Base-by-base conservation (phyloP, 2,888 invertebrate species). In the Cantharis rufa region DNA sequence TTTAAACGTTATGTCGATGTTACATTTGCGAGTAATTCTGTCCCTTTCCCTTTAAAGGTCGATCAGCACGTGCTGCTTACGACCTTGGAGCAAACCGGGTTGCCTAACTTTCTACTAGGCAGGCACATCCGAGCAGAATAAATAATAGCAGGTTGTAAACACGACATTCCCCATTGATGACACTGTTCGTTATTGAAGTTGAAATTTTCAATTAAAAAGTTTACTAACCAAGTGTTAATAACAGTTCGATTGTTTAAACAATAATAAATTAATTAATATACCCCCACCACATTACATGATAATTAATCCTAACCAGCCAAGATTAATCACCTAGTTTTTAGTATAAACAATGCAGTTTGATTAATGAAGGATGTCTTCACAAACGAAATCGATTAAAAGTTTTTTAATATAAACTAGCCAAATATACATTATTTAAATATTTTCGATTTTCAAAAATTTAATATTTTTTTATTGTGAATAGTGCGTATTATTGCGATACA, bases 21-120 rank as follows among this genome's bases (percentile, higher is more conserved):
- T 69, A 73, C 69, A 69, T 64, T 74, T 24, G 69, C 74, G 64
- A 75, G 48, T 70, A 32, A 74, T 75, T 75, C 68, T 27, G 75
- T 71, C 71, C 71, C 75, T 71, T 75, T 71, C 75, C 75, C 75
- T 75, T 75, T 75, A 75, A 75, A 71, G 64, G 61, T 32, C n/a
- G 71, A 71, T n/a, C 62, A 75, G 71, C 75, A 75, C 70, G 75
- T 75, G 75, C 75, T 75, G 71, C 68, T 74, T 61, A 62, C 75
- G 75, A 75, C 75, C 75, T 75, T 75, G 71, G 68, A 68, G 15
- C 61, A 11, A 48, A 27, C 11, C 75, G 75, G 74, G 74, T 71
- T 71, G 75, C 75, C 75, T 75, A 70, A 66, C 64, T 48, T 48
- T 48, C 48, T 48, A 48, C 48, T 48, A n/a, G 48, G 48, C 48